Evolutionary conservation across 2,113 vertebrate species (phyloP).

Genomic region (Eurypyga helias): DNA sequence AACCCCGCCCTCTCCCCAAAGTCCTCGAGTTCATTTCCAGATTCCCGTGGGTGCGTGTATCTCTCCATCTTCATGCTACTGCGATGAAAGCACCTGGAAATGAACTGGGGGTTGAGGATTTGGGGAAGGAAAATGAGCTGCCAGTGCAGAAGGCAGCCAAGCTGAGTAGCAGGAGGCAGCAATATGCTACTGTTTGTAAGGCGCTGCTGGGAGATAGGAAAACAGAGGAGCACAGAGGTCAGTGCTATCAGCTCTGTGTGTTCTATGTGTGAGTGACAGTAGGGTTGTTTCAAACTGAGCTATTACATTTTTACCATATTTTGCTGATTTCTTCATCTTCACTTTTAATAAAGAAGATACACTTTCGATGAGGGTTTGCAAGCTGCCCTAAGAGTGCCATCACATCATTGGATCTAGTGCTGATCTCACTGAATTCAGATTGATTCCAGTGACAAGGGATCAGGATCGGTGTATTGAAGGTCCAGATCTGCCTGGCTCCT

Average conservation of each 20-base stretch:
- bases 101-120: neutral
- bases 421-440: neutral
- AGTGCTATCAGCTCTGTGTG: conserved; percentile 14
- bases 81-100: conserved; percentile 15
- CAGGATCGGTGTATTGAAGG: neutral
- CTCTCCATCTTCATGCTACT: neutral
- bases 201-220: neutral
- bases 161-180: neutral
- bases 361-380: neutral
- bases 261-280: neutral
- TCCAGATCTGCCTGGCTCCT: neutral
- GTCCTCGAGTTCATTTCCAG: no score
- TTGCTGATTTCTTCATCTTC: neutral
- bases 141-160: neutral
- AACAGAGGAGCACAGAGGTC: conserved; percentile 33
- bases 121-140: neutral
- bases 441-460: neutral
- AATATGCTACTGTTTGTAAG: neutral
- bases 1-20: no score
- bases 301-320: conserved; percentile 6
- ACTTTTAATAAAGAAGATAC: neutral
- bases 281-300: neutral
- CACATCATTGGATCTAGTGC: neutral
- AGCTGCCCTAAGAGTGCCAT: neutral
- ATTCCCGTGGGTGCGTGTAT: neutral